A percentile compares a stretch with the other conserved stretches of the same genome.
These are phyloP conservation scores for Idaea biselata DNA, from an alignment of 2,888 invertebrate species.

Conservation along the genomic window DNA sequence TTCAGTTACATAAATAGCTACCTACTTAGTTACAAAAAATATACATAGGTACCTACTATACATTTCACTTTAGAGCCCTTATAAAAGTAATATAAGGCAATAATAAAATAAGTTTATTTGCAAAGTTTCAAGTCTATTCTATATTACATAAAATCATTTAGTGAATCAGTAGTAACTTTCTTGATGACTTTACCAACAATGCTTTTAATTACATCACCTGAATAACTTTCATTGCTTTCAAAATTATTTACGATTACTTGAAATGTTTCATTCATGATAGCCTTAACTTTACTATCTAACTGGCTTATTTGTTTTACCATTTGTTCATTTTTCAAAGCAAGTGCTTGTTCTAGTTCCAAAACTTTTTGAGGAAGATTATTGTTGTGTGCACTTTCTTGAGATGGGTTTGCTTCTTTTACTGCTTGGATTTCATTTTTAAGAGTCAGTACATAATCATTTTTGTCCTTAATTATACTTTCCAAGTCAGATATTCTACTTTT, in stretches of 20 bases:
- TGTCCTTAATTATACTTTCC: conserved; percentile 37
- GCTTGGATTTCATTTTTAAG: conserved; percentile 41
- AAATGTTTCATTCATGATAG: conserved; percentile 68
- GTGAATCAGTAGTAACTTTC: conserved; percentile 55
- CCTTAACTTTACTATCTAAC: conserved; percentile 48
- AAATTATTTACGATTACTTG: conserved; percentile 58
- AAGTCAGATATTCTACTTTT: conserved; percentile 36
- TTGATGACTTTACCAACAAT: conserved; percentile 59
- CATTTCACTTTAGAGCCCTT: no score
- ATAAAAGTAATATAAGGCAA: no score
- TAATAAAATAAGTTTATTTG: no score
- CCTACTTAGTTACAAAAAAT: no score
- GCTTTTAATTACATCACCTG: conserved; percentile 55
- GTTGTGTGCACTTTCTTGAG: conserved; percentile 24
- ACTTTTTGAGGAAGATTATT: conserved; percentile 36
- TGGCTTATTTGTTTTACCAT: conserved; percentile 26
- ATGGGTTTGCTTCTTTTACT: conserved; percentile 31
- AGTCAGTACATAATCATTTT: conserved; percentile 38
- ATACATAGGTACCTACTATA: no score
- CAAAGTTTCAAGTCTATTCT: no score
- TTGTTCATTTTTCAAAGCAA: conserved; percentile 33
- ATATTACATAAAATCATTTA: conserved; percentile 30
- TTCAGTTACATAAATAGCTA: no score
- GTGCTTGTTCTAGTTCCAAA: conserved; percentile 33
- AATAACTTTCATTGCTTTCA: conserved; percentile 46